phyloP scores from a whole-genome alignment of 2,888 invertebrate species.

The Acrobasis repandana region DNA sequence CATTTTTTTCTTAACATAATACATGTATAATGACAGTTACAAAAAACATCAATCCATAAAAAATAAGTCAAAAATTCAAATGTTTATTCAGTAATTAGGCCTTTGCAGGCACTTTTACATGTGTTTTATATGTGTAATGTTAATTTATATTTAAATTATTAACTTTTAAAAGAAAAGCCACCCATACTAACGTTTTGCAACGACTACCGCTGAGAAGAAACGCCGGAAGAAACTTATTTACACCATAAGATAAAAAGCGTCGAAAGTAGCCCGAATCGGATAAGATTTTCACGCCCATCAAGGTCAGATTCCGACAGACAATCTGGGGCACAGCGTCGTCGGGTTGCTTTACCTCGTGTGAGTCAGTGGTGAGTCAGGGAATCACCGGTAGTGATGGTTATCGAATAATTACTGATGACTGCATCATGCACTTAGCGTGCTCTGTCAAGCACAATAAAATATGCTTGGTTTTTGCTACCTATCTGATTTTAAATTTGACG shows the following conservation, averaged over 20 bases:
- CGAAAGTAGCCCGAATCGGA: conserved; percentile 4
- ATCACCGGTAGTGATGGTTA: conserved; percentile 29
- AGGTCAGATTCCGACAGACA: conserved; percentile 10
- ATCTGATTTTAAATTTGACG: neutral
- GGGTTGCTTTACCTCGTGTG: conserved; percentile 43
- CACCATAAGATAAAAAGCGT: neutral
- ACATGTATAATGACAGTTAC: too few relatives aligned
- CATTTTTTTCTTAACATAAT: too few relatives aligned
- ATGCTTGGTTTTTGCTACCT: neutral
- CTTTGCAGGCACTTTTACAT: too few relatives aligned
- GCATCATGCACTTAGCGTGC: conserved; percentile 1
- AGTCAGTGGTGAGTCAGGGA: conserved; percentile 54
- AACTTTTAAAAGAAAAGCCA: too few relatives aligned
- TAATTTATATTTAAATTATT: too few relatives aligned
- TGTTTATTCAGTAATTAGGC: too few relatives aligned
- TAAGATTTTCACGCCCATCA: neutral
- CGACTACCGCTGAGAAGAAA: too few relatives aligned
- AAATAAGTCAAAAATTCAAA: too few relatives aligned
- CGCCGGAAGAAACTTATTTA: too few relatives aligned
- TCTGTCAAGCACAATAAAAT: conserved; percentile 3
- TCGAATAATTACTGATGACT: conserved; percentile 12
- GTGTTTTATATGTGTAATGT: too few relatives aligned
- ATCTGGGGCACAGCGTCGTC: neutral
- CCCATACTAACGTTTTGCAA: too few relatives aligned
- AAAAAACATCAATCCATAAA: too few relatives aligned